A percentile compares a stretch with the other conserved stretches of the same genome.
Evolutionary conservation across 1,140 invertebrate species (phyloP).

Genomic region (Camponotus floridanus): DNA sequence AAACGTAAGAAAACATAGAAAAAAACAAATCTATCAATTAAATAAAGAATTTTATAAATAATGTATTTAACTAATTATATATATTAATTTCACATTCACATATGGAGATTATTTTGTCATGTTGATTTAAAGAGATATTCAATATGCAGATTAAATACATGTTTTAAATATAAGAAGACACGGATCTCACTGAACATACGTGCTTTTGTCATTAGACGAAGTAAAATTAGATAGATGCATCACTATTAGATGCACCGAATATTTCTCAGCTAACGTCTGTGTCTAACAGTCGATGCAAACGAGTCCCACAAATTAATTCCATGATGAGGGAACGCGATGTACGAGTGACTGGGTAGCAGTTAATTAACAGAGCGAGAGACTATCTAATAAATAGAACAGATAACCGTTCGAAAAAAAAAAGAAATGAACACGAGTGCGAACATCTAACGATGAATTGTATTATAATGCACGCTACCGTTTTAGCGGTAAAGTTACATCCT

Average conservation of each 20-base stretch:
- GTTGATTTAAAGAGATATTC: background rate
- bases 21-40: background rate
- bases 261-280: constrained; percentile 8
- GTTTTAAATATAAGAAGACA: background rate
- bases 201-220: background rate
- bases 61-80: constrained; percentile 27
- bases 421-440: background rate
- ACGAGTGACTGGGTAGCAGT: constrained; percentile 44
- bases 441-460: constrained; percentile 6
- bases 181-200: background rate
- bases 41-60: constrained; percentile 32
- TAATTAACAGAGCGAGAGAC: constrained; percentile 58
- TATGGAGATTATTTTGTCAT: background rate
- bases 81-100: background rate
- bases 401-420: constrained; percentile 35
- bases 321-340: constrained; percentile 48
- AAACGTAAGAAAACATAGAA: background rate
- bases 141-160: background rate
- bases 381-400: constrained; percentile 38
- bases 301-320: constrained; percentile 63
- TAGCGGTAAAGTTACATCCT: background rate
- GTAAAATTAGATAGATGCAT: constrained; percentile 19
- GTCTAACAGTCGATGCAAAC: constrained; percentile 59
- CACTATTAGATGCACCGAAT: background rate
- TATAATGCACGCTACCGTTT: background rate